Evolutionary conservation across 2,888 invertebrate species (phyloP), one percentile per base, ranked within the genome.

Genomic region (Andrena bicolor): DNA sequence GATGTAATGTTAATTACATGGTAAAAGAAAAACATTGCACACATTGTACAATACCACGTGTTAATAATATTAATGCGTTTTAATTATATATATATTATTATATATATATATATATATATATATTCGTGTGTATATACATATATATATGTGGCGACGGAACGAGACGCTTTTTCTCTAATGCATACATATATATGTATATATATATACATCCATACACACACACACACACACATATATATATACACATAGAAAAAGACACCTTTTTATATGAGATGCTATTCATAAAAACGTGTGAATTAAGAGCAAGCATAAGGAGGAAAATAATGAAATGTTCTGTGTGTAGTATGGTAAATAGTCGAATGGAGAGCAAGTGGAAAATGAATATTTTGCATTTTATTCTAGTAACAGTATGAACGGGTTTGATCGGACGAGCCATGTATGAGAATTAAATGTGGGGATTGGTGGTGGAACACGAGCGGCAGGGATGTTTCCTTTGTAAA

Each of bases 41-140:
- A 89, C 90, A 90, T 90, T 92, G 92, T 92, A 92, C 86, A 91
- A 92, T 92, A 91, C 81, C 86, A 90, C 83, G 80, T 88, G 89
- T 88, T 86, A 91, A 90, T 84, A 89, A 89, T 90, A 56, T 76
- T 83, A 82, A 86, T 86, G 75, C 82, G 73, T 85, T 83, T 71
- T 76, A 85, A 76, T 81, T 74, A 84, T 84, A 63, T 75, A 73
- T 72, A 76, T 61, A 80, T 76, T 88, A 87, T 78, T 30, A 30
- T 30, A 30, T 30, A 30, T 30, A 30, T 58, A 79, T 30, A 30
- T 30, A 30, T 58, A 79, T 35, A 69, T 66, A 75, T 56, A 70
- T 56, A 66, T 70, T 76, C 80, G 48, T 64, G 32, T 51, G 69
- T 35, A 63, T 79, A 90, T 88, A 32, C n/a, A 74, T 60, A 65